Evolutionary conservation across 2,888 invertebrate genomes (phyloP).

Genomic region (Diachrysia chrysitis): DNA sequence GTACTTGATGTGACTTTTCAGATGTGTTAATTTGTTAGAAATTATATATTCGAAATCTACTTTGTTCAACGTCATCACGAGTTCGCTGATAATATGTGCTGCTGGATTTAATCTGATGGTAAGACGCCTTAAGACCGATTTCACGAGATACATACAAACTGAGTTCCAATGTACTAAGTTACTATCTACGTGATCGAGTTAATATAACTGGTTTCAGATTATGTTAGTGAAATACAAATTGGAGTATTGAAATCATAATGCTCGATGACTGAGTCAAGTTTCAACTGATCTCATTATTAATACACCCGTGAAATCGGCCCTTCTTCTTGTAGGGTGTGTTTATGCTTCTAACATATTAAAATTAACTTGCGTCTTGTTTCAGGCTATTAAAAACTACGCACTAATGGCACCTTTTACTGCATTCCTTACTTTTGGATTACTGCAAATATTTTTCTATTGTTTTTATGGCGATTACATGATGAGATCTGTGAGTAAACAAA

Average conservation of each 20-base stretch:
- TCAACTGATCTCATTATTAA: too few relatives aligned
- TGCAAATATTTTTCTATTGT: slow-evolving; percentile 74
- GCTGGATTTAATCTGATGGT: slow-evolving; percentile 76
- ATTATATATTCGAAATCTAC: slow-evolving; percentile 68
- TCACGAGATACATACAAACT: not conserved
- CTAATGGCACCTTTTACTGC: slow-evolving; percentile 66
- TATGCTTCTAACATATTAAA: not conserved
- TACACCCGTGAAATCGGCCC: too few relatives aligned
- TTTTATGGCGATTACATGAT: slow-evolving; percentile 73
- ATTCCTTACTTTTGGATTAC: slow-evolving; percentile 65
- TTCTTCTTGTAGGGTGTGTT: not conserved
- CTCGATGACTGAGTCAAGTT: too few relatives aligned
- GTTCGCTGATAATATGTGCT: slow-evolving; percentile 74
- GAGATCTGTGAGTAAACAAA: slow-evolving; percentile 65
- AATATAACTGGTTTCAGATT: too few relatives aligned
- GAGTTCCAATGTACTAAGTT: too few relatives aligned
- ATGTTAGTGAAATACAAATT: too few relatives aligned
- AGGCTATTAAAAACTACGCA: slow-evolving; percentile 67
- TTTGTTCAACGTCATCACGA: slow-evolving; percentile 69
- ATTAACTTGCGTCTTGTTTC: slow-evolving; percentile 49
- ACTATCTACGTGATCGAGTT: too few relatives aligned
- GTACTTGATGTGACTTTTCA: slow-evolving; percentile 53
- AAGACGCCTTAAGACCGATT: slow-evolving; percentile 14
- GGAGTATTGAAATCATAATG: too few relatives aligned
- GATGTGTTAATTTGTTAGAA: slow-evolving; percentile 71